phyloP scores from a whole-genome alignment of 2,888 invertebrate genomes.

The Watsonalla cultraria region DNA sequence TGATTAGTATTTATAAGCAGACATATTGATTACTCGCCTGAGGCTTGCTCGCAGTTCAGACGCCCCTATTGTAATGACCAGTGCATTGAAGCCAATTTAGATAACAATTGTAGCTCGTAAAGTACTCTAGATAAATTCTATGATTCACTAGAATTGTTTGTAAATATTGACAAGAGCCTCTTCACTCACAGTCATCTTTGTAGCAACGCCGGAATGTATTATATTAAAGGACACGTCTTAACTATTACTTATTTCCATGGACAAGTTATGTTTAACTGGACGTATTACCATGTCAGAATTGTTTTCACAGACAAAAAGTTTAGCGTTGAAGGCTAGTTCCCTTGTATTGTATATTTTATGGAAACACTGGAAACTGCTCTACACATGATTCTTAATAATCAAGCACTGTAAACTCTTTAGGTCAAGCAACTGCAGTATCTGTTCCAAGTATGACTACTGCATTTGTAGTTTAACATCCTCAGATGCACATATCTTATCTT shows the following conservation, averaged over 20 bases:
- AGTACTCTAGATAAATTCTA: neutral
- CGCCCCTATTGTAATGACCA: neutral
- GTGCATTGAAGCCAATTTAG: neutral
- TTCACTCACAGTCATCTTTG: neutral
- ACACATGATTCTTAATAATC: no score
- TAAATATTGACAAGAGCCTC: neutral
- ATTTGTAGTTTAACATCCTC: conserved; percentile 2
- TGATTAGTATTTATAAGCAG: no score
- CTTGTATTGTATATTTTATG: no score
- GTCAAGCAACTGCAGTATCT: neutral
- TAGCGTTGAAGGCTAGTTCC: no score
- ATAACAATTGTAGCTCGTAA: neutral
- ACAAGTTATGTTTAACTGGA: no score
- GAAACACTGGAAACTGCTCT: no score
- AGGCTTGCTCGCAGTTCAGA: neutral
- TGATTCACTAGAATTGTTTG: neutral
- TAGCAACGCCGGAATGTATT: no score
- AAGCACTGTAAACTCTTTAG: neutral
- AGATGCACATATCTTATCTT: conserved; percentile 36
- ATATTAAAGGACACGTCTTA: no score
- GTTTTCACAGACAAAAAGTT: no score
- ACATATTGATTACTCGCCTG: no score
- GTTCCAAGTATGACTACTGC: neutral
- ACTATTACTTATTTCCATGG: no score
- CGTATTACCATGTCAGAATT: no score